Evolutionary conservation across 2,113 vertebrate genomes (phyloP), one percentile per base, ranked within the genome.

Genomic region (Physeter macrocephalus): DNA sequence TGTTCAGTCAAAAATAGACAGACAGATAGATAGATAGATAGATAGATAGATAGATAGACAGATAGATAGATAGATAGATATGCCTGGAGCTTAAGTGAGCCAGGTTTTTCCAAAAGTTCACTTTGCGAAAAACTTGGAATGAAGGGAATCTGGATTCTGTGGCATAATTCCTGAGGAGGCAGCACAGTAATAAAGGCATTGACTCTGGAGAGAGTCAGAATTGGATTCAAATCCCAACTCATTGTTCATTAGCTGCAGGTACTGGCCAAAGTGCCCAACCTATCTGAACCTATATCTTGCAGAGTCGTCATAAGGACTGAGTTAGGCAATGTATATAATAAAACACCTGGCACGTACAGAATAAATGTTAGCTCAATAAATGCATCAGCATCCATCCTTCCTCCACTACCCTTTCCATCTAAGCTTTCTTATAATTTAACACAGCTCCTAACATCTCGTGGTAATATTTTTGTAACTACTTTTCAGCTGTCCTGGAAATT

Each of bases 21-120:
- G 0, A 0, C 59, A 23, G 67, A 5, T 41, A 36, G 49, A 3
- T 49, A 67, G 54, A n/a, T 10, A 46, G 27, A 46, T 3, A 61
- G 69, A 4, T 6, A 39, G 64, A 78, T 2, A 57, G 62, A 74
- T 29, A 80, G n/a, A n/a, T n/a, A n/a, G n/a, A n/a, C n/a, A n/a
- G n/a, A n/a, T n/a, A 93, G 10, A 29, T 3, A 57, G 54, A 59
- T 6, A 39, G 64, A 78, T 2, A 57, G 62, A 74, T 29, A 80
- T 49, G 31, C 52, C 23, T 84, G 34, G 8, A 87, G 23, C 39
- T 64, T 80, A 91, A 78, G 41, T 69, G 39, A 87, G 25, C 43
- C 67, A 92, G 4, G 8, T 64, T 93, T 69, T 94, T 34, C 43
- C 27, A 80, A 95, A 95, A 96, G 59, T 49, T 92, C 49, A 88